phyloP scores from a whole-genome alignment of 1,140 invertebrate species.

The Diachasma alloeum region DNA sequence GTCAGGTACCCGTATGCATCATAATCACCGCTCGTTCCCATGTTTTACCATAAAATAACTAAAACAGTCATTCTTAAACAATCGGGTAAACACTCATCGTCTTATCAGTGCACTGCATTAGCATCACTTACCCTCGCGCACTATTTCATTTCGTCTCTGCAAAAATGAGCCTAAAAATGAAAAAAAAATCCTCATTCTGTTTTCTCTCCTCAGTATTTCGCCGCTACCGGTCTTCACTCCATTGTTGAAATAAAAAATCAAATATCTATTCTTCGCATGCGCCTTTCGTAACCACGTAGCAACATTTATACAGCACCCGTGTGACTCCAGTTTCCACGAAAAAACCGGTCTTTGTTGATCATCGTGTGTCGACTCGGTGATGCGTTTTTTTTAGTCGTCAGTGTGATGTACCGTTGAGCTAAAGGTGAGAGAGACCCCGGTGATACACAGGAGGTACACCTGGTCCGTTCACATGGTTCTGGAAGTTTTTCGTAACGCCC shows the following conservation, averaged over 20 bases:
- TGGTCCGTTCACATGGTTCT: neutral
- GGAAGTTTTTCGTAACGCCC: neutral
- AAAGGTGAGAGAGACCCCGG: neutral
- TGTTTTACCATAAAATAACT: no score
- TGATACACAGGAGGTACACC: neutral
- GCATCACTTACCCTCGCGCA: no score
- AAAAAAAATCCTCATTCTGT: no score
- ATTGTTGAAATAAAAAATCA: neutral
- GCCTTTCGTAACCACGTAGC: neutral
- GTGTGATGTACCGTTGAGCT: neutral
- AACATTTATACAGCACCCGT: neutral
- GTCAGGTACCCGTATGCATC: no score
- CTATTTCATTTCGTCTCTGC: no score
- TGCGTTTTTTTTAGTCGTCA: neutral
- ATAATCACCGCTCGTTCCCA: no score
- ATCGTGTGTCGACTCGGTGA: slow-evolving; percentile 2
- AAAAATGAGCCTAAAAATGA: no score
- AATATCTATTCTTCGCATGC: slow-evolving; percentile 1
- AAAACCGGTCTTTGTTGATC: neutral
- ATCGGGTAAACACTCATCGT: no score
- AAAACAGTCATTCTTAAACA: no score
- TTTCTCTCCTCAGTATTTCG: neutral
- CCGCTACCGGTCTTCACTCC: neutral
- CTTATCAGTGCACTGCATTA: no score
- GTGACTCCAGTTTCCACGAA: neutral